Conservation (phyloP, 2,113 vertebrate genomes). For the Emydocephalus ijimae region DNA sequence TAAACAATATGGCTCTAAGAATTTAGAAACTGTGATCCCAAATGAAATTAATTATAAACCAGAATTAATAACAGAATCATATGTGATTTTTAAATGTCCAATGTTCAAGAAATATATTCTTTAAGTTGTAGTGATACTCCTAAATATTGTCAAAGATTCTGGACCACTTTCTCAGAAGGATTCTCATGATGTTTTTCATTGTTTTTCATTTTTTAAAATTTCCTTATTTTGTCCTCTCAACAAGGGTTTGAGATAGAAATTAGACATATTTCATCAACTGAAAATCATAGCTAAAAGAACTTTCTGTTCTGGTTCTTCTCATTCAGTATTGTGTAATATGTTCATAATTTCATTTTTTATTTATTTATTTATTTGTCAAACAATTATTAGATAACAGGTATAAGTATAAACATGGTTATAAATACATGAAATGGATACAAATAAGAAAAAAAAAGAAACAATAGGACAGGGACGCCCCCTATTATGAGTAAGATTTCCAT, state of each 20-base stretch:
- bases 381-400: too few relatives aligned
- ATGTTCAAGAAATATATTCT: not conserved
- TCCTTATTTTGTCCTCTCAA: not conserved
- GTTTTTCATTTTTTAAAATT: not conserved
- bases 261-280: not conserved
- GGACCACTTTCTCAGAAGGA: not conserved
- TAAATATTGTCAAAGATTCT: not conserved
- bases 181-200: not conserved
- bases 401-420: too few relatives aligned
- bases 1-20: conserved; percentile 40
- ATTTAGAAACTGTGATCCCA: not conserved
- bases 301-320: not conserved
- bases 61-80: not conserved
- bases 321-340: not conserved
- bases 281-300: not conserved
- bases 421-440: too few relatives aligned
- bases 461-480: too few relatives aligned
- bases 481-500: conserved; percentile 43
- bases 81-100: not conserved
- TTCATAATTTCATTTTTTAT: conserved; percentile 30
- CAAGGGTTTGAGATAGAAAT: not conserved
- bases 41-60: not conserved
- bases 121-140: not conserved
- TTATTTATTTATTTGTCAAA: too few relatives aligned
- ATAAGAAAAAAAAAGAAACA: too few relatives aligned